A percentile compares a stretch with the other conserved stretches of the same genome.
These are phyloP conservation scores for Eristalinus aeneus DNA, from an alignment of 2,888 invertebrate species.

Conservation along the genomic window DNA sequence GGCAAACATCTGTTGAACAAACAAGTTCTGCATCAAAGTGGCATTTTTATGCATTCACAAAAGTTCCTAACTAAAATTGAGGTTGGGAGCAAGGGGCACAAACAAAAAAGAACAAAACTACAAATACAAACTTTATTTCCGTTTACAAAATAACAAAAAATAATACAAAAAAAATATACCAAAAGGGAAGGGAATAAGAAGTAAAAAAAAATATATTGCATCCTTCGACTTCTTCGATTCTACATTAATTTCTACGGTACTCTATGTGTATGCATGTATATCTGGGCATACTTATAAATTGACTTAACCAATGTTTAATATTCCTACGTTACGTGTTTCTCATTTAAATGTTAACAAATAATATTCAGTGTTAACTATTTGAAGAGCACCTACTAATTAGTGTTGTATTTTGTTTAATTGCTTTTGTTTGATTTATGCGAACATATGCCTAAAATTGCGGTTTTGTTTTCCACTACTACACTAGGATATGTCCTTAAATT, in stretches of 20 bases:
- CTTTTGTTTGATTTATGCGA: slow-evolving; percentile 25
- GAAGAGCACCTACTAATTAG: slow-evolving; percentile 56
- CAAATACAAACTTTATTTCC: slow-evolving; percentile 40
- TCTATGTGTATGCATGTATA: neutral
- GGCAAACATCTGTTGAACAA: slow-evolving; percentile 51
- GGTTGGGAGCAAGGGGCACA: neutral
- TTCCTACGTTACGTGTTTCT: slow-evolving; percentile 50
- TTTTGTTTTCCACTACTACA: slow-evolving; percentile 10
- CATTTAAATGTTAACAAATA: slow-evolving; percentile 72
- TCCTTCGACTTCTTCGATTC: slow-evolving; percentile 5
- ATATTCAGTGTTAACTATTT: slow-evolving; percentile 75
- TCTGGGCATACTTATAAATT: slow-evolving; percentile 34
- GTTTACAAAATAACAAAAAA: slow-evolving; percentile 27
- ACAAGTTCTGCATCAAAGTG: slow-evolving; percentile 30
- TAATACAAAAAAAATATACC: slow-evolving; percentile 25
- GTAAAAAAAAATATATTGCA: neutral
- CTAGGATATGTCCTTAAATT: slow-evolving; percentile 66
- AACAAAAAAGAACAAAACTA: slow-evolving; percentile 17
- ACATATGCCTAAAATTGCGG: neutral
- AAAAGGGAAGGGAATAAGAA: slow-evolving; percentile 11
- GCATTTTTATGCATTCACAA: slow-evolving; percentile 33
- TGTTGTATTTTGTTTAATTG: slow-evolving; percentile 31
- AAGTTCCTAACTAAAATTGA: slow-evolving; percentile 37
- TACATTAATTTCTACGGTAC: slow-evolving; percentile 16
- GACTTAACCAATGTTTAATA: slow-evolving; percentile 50